Evolutionary conservation across 2,797 vertebrate genomes (phyloP), one percentile per base, ranked within the genome.

Genomic region (Tenualosa ilisha): DNA sequence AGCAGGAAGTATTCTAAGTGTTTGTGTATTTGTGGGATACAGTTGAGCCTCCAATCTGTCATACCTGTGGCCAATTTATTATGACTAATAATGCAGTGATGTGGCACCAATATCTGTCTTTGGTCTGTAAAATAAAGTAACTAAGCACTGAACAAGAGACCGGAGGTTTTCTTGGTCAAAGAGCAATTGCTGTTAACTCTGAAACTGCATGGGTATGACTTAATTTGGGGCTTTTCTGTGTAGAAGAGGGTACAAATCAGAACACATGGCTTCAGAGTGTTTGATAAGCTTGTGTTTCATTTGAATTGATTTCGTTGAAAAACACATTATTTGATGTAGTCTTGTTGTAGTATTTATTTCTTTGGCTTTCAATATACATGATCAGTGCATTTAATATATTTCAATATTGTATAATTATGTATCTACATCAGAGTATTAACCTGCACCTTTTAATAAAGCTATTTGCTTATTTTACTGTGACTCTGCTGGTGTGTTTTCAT

Each of bases 361-460:
- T 72, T 72, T 72, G 26, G 65, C 65, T 37, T 72, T 72, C 26
- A 17, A 31, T 72, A 31, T 72, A 37, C 65, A 3, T 31, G 26
- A 72, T 72, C 65, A 72, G 65, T 72, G 26, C 26, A 37, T 72
- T 72, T 72, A 72, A 72, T 72, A 72, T 72, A 72, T 72, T 68
- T 15, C 65, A 72, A 72, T 72, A 37, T 37, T 72, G 15, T 72
- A 72, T 72, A 37, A 72, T 37, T 37, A 37, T 72, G 65, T 72
- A 72, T 72, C 65, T 72, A 72, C 65, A 68, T 31, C 65, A 72
- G 65, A 72, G 65, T 72, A 72, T 72, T 72, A 72, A 72, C 37
- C 65, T 72, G 65, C 65, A 72, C 65, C 65, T 72, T 72, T 72
- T 72, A 72, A 72, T 72, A 72, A 72, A 72, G 11, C 65, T 37